Base-by-base conservation (phyloP, 1,140 invertebrate species). In the Parapsyche elsis region DNA sequence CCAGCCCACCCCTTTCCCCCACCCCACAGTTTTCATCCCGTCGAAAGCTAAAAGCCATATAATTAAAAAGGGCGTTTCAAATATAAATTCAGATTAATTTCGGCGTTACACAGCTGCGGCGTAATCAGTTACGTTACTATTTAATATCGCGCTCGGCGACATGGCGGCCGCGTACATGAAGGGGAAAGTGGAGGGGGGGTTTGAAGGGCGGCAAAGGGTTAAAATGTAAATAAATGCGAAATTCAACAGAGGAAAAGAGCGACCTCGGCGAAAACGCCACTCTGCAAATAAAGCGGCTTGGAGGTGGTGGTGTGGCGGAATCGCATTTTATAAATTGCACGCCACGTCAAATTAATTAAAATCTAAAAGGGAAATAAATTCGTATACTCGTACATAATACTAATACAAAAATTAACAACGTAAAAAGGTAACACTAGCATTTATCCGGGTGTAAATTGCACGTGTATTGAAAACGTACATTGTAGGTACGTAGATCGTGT, bases 61-160 rank as follows among this genome's bases (percentile, higher is more conserved):
- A 73, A 73, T 73, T 73, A 73, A 73, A 73, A 73, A 49, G 24
- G 24, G 61, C 14, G 38, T 73, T 73, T 45, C 71, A 73, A 26
- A 73, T 67, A 67, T 73, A 73, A 73, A 73, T 73, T 73, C 38
- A 73, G 71, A 73, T 73, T 73, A 73, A 49, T 73, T 73, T 46
- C 38, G 19, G 45, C 71, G 45, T 19, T 46, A 73, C 71, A 49
- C 71, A 73, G 71, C 71, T 73, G 71, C 16, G 71, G 38, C 71
- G 45, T 49, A 73, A 73, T 73, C 38, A 38, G 45, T 73, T 46
- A 46, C 45, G 45, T 73, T 45, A 73, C 71, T 73, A 49, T 49
- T 73, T 73, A 73, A 73, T 67, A 67, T 26, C 24, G n/a, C 21
- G 10, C 10, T 12, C 49, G 49, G 49, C 49, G 49, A 53, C 49